Evolutionary conservation across 2,888 invertebrate genomes (phyloP), one percentile per base, ranked within the genome.

Genomic region (Apantesis nais): DNA sequence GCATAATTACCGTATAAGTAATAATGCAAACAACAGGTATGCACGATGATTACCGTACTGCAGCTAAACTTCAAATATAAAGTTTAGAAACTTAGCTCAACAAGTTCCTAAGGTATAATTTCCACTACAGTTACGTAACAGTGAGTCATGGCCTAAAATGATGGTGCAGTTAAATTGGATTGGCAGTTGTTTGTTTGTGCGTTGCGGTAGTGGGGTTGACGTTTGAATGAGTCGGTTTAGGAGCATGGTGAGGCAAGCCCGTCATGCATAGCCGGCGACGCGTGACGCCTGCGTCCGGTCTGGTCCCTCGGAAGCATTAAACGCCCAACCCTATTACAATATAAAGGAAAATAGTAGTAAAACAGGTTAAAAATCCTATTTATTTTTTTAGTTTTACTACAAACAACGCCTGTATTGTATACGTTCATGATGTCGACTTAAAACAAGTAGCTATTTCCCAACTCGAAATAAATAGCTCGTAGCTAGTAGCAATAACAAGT

Each of bases 251-350:
- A 89, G 86, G 92, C 90, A 92, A 92, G 88, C 86, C 74, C 91
- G 93, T 91, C 92, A 92, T 88, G 93, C 90, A 84, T 85, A 86
- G 86, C 79, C 89, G 86, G 83, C 90, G 89, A 86, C 81, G 92
- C 94, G 90, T 94, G 92, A 92, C 93, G 88, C 80, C 80, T 74
- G 88, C 92, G 90, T 94, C 93, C 93, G 92, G 89, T 83, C 80
- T 72, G 83, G 81, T 86, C 91, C 92, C 92, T 89, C 92, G 89
- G 92, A 90, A 91, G 85, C 89, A 80, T 84, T 86, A 85, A 84
- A 85, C 82, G 87, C 91, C 90, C 91, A 86, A 85, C 88, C 86
- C 86, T 83, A 79, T 72, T 69, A 74, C 81, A 71, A 74, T 64
- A 78, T 81, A 81, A 76, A 79, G 72, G 82, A 78, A 81, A 76